Base-by-base conservation (phyloP, 2,888 invertebrate genomes). In the Pyrrhosoma nymphula region DNA sequence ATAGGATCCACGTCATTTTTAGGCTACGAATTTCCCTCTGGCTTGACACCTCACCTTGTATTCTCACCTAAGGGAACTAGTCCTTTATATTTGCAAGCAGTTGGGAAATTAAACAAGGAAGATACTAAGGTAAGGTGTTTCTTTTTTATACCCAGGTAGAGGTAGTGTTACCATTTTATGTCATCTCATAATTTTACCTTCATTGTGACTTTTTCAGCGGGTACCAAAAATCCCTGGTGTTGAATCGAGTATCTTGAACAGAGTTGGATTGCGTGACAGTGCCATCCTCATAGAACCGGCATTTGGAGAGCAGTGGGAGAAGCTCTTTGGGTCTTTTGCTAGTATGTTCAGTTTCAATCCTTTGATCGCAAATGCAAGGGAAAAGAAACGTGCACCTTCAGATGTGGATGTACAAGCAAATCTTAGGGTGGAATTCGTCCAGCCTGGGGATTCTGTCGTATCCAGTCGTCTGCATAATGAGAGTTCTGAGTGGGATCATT, bases 11-110 rank as follows among this genome's bases (percentile, higher is more conserved):
- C 93, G 14, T 93, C 93, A n/a, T 93, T 93, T 63, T 47, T 93
- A 55, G 93, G 93, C 0, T 93, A 75, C 69, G 93, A 93, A 93
- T 93, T 93, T 47, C 16, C n/a, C 23, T 63, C 69, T n/a, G 69
- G 69, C 18, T 26, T 69, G 69, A 93, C 69, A 14, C 47, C 93
- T 93, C 75, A 69, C 8, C 3, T 93, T 14, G 26, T 93, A 47
- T 93, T 47, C n/a, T 93, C 93, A 0, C 93, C 93, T 2, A 93
- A 75, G 63, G 93, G 93, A 63, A 93, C 69, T 6, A 93, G 93
- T 23, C 93, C 93, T 12, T 3, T 93, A 8, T 93, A 10, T n/a
- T 93, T 93, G 26, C 26, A 23, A n/a, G 47, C 93, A n/a, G 47
- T 55, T 47, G 93, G 93, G 47, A 1, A n/a, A 0, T 47, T 18